These are phyloP conservation scores for Leiothrix lutea DNA, from an alignment of 2,113 vertebrate species.

Conservation along the genomic window DNA sequence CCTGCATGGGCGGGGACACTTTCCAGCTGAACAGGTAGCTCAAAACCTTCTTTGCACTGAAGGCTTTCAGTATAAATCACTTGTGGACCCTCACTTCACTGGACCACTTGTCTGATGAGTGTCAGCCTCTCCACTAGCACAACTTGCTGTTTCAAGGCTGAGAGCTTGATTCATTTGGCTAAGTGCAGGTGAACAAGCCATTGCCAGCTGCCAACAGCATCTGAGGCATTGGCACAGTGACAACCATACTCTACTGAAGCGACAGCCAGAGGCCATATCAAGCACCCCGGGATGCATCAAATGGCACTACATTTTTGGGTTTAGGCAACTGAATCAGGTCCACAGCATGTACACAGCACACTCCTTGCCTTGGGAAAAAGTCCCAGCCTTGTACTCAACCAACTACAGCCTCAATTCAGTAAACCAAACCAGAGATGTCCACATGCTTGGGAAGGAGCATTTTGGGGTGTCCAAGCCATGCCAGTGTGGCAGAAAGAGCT, in stretches of 20 bases:
- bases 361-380: not conserved
- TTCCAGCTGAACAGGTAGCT: not conserved
- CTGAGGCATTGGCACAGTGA: not conserved
- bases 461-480: not conserved
- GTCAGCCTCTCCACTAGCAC: not conserved
- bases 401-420: not conserved
- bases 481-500: not conserved
- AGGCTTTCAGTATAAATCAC: not conserved
- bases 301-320: not conserved
- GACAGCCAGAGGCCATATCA: not conserved
- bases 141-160: not conserved
- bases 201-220: not conserved
- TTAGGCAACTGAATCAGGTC: not conserved
- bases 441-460: not conserved
- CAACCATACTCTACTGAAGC: not conserved
- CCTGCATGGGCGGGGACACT: not conserved
- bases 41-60: not conserved
- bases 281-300: not conserved
- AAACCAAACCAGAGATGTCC: not conserved
- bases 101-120: not conserved
- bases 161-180: not conserved
- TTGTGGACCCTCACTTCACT: not conserved
- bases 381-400: not conserved
- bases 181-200: not conserved
- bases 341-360: not conserved